phyloP scores from a whole-genome alignment of 2,113 vertebrate genomes.

The Hyperoodon ampullatus region DNA sequence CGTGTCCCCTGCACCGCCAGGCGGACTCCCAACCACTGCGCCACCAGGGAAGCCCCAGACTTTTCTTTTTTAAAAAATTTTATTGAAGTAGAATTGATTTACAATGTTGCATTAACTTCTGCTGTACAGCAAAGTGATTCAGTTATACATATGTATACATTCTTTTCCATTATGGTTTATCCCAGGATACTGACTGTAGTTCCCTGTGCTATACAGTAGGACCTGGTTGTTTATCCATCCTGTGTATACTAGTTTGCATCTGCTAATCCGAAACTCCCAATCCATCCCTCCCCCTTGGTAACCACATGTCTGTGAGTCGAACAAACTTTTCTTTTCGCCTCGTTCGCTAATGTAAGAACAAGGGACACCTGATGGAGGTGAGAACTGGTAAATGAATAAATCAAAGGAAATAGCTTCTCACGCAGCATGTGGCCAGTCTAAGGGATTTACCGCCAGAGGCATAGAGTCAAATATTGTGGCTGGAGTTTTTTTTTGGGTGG shows the following conservation, averaged over 20 bases:
- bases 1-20: fast-evolving
- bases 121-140: neutral
- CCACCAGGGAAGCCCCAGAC: neutral
- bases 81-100: neutral
- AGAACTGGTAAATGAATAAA: conserved; percentile 13
- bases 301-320: neutral
- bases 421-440: neutral
- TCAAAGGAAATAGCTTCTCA: conserved; percentile 25
- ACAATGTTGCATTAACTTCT: neutral
- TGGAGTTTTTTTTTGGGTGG: neutral
- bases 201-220: neutral
- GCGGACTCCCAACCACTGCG: no score
- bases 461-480: neutral
- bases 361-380: neutral
- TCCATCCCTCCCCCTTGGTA: neutral
- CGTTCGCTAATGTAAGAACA: neutral
- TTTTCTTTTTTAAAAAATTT: neutral
- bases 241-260: neutral
- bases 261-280: no score
- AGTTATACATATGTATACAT: neutral
- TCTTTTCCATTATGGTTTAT: neutral
- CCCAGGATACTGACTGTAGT: fast-evolving
- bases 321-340: neutral
- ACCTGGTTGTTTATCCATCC: neutral
- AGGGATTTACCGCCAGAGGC: conserved; percentile 13